These are phyloP conservation scores for Amblyopsis rosae DNA, from an alignment of 2,113 vertebrate species.

Conservation along the genomic window DNA sequence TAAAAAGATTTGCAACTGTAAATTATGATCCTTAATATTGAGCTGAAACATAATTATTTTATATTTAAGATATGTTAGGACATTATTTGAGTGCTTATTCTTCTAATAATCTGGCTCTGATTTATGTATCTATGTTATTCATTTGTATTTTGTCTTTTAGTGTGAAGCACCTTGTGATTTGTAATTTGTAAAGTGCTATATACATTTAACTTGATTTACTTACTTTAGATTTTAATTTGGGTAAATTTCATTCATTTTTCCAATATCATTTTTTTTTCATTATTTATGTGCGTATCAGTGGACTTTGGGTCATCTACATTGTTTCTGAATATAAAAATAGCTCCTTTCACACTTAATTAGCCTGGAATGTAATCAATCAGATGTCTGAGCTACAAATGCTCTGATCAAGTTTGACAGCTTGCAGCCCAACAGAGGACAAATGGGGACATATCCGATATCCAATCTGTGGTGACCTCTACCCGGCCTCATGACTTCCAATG, in stretches of 20 bases:
- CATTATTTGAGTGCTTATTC: too few species aligned
- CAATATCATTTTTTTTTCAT: background rate
- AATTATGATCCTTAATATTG: too few species aligned
- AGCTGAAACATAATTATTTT: too few species aligned
- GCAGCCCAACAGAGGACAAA: slow-evolving; percentile 60
- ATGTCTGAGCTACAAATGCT: slow-evolving; percentile 53
- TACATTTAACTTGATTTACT: background rate
- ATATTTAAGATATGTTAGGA: too few species aligned
- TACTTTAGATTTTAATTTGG: background rate
- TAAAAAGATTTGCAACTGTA: too few species aligned
- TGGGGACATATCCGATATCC: slow-evolving; percentile 59
- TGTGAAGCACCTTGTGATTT: too few species aligned
- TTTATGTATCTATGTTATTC: too few species aligned
- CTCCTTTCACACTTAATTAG: slow-evolving; percentile 47
- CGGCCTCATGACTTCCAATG: slow-evolving; percentile 22
- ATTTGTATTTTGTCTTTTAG: too few species aligned
- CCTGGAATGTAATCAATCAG: slow-evolving; percentile 68
- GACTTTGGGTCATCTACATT: slow-evolving; percentile 24
- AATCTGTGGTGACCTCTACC: slow-evolving; percentile 52
- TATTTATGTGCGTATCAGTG: background rate
- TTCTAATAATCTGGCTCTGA: too few species aligned
- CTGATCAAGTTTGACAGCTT: slow-evolving; percentile 57
- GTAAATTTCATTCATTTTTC: background rate
- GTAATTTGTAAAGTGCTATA: too few species aligned
- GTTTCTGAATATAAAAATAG: slow-evolving; percentile 51